Evolutionary conservation across 1,140 invertebrate species (phyloP).

Genomic region (Lepidurus arcticus): DNA sequence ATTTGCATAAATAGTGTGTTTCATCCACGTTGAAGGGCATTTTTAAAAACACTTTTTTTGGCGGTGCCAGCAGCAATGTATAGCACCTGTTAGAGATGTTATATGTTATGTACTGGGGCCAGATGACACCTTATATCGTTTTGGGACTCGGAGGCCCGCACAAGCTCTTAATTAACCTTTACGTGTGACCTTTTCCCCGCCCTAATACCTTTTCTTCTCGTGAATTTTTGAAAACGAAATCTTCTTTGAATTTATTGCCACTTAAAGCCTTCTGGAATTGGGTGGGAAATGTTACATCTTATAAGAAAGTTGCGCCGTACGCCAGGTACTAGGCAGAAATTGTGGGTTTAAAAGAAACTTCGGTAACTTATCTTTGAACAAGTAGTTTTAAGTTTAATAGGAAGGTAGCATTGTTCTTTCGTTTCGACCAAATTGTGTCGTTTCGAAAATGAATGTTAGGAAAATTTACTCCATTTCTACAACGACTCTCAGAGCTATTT

Average conservation of each 20-base stretch:
- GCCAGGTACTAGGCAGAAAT: too few relatives aligned
- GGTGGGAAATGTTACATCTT: too few relatives aligned
- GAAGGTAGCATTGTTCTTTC: too few relatives aligned
- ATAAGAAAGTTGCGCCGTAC: too few relatives aligned
- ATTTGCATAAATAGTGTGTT: not conserved
- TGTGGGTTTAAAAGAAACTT: too few relatives aligned
- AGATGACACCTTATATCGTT: constrained; percentile 7
- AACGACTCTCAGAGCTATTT: too few relatives aligned
- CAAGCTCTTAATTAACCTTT: constrained; percentile 11
- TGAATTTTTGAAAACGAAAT: too few relatives aligned
- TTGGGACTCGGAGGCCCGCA: not conserved
- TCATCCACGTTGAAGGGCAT: not conserved
- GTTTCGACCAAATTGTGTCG: too few relatives aligned
- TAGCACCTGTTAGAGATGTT: not conserved
- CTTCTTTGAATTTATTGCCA: not conserved
- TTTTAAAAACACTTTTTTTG: not conserved
- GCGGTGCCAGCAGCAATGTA: not conserved
- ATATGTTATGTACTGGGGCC: not conserved
- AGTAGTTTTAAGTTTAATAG: too few relatives aligned
- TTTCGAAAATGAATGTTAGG: too few relatives aligned
- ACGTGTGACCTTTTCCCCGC: not conserved
- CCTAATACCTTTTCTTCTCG: not conserved
- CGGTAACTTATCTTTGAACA: too few relatives aligned
- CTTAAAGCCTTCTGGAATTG: not conserved
- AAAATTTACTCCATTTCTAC: too few relatives aligned